These are phyloP conservation scores for Pseudomugil tenellus DNA, from an alignment of 2,797 vertebrate genomes.

Conservation along the genomic window DNA sequence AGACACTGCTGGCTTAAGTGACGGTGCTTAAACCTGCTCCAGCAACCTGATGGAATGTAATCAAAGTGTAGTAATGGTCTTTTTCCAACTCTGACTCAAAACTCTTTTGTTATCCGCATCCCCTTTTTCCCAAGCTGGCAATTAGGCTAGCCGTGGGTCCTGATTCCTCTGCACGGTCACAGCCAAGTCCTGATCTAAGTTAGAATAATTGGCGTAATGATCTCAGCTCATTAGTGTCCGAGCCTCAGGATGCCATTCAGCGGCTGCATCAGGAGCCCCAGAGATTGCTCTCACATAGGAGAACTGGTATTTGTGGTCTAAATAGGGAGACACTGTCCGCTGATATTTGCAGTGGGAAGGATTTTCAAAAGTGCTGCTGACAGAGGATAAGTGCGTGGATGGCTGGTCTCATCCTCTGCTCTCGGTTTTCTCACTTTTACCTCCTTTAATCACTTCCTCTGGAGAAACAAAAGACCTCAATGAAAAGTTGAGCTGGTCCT, in stretches of 20 bases:
- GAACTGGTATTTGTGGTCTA: conserved; percentile 49
- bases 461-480: conserved; percentile 69
- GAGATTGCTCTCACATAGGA: conserved; percentile 56
- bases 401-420: conserved; percentile 43
- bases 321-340: conserved; percentile 53
- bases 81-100: conserved; percentile 59
- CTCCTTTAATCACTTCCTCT: conserved; percentile 71
- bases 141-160: conserved; percentile 70
- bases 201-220: conserved; percentile 83
- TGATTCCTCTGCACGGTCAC: conserved; percentile 59
- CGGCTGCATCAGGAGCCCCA: conserved; percentile 53
- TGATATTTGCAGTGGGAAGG: conserved; percentile 58
- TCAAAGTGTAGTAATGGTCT: conserved; percentile 42
- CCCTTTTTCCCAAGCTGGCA: conserved; percentile 67
- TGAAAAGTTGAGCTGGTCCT: conserved; percentile 65
- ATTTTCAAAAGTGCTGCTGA: conserved; percentile 58
- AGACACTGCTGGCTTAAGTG: conserved; percentile 28
- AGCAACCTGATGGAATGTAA: conserved; percentile 61
- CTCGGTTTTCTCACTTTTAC: conserved; percentile 62
- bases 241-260: conserved; percentile 67
- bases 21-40: conserved; percentile 23
- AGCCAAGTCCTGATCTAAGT: conserved; percentile 78
- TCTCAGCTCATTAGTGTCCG: conserved; percentile 74
- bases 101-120: conserved; percentile 62
- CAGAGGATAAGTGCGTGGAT: conserved; percentile 51